These are phyloP conservation scores for Tetragnatha montana DNA, from an alignment of 2,888 invertebrate genomes.

Conservation along the genomic window DNA sequence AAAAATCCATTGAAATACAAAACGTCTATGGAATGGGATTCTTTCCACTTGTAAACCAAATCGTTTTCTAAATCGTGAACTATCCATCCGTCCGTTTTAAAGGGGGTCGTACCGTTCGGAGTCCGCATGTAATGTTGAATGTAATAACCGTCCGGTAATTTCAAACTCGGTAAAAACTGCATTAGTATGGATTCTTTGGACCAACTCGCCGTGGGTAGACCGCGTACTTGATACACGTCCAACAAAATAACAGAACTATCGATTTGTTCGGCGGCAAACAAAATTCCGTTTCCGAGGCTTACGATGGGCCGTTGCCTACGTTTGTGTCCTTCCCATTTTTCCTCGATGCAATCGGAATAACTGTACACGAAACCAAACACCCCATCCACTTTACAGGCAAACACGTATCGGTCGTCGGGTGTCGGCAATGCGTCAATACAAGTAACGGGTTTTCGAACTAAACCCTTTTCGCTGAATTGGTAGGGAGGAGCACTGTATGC, in stretches of 20 bases:
- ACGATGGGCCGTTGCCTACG: not conserved
- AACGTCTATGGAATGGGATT: not conserved
- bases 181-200: not conserved
- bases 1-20: not conserved
- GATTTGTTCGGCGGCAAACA: slow-evolving; percentile 29
- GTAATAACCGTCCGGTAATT: not conserved
- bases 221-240: slow-evolving; percentile 28
- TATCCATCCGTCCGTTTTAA: not conserved
- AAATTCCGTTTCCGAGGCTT: slow-evolving; percentile 14
- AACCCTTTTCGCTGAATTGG: too few species aligned
- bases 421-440: too few species aligned
- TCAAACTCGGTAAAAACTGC: not conserved
- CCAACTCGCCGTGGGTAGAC: not conserved
- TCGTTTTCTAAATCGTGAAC: not conserved
- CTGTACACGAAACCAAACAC: slow-evolving; percentile 28
- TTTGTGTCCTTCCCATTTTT: slow-evolving; percentile 34
- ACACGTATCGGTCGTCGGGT: not conserved
- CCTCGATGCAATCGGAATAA: not conserved
- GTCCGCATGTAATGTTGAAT: not conserved
- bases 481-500: too few species aligned
- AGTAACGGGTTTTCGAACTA: too few species aligned
- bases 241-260: not conserved
- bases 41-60: not conserved
- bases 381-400: not conserved
- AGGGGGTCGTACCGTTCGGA: not conserved